These are phyloP conservation scores for Onychomys leucogaster DNA, from an alignment of 2,797 vertebrate species.

Conservation along the genomic window DNA sequence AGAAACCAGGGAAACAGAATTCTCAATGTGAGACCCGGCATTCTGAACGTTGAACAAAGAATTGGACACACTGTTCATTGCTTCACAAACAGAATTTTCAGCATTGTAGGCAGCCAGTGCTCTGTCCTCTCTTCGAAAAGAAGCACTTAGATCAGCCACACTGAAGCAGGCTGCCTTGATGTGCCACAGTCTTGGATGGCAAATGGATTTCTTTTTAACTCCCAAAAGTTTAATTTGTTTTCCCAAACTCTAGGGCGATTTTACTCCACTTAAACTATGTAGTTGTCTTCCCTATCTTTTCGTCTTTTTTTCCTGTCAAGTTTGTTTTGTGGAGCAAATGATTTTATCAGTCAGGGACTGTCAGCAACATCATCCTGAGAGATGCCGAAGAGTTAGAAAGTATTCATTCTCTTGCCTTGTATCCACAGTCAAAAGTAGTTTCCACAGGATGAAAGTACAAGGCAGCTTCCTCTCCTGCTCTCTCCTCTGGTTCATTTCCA, in stretches of 20 bases:
- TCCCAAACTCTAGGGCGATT: conserved; percentile 32
- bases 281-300: background rate
- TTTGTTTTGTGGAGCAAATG: conserved; percentile 51
- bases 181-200: background rate
- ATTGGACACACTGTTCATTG: conserved; percentile 80
- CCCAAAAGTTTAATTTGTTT: conserved; percentile 49
- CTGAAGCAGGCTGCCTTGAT: background rate
- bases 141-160: conserved; percentile 66
- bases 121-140: conserved; percentile 48
- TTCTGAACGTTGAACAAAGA: conserved; percentile 77
- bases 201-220: background rate
- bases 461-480: background rate
- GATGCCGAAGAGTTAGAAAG: conserved; percentile 1
- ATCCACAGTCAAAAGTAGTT: conserved; percentile 56
- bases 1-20: conserved; percentile 79
- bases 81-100: conserved; percentile 83
- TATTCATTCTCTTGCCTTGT: background rate
- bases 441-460: background rate
- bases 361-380: background rate
- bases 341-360: conserved; percentile 15
- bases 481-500: conserved; percentile 48
- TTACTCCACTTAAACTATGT: conserved; percentile 66
- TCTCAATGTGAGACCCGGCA: conserved; percentile 71
- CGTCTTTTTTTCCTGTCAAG: background rate
- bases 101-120: conserved; percentile 71